Evolutionary conservation across 1,140 invertebrate genomes (phyloP).

Genomic region (Neomicropteryx cornuta): DNA sequence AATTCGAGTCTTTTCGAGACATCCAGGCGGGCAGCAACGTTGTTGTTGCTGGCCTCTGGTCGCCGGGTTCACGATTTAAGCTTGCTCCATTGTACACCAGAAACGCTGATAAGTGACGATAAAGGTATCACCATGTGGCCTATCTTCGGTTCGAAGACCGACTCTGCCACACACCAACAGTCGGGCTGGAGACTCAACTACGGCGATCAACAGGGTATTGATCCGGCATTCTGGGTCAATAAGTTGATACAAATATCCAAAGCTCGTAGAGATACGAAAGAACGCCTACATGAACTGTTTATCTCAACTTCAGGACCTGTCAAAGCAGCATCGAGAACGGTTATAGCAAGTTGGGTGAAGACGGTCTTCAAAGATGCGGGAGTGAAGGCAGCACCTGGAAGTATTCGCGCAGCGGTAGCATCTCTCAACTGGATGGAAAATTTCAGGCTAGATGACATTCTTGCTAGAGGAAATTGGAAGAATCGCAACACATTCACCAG

Average conservation of each 20-base stretch:
- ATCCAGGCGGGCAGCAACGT: constrained; percentile 12
- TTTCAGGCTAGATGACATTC: constrained; percentile 7
- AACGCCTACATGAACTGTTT: no score
- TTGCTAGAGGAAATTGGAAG: constrained; percentile 8
- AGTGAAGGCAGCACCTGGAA: constrained; percentile 13
- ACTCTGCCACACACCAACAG: constrained; percentile 11
- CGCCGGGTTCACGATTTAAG: constrained; percentile 18
- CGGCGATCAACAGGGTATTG: not conserved
- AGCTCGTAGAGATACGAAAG: not conserved
- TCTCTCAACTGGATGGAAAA: constrained; percentile 9
- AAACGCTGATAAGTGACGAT: constrained; percentile 5
- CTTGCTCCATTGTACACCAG: constrained; percentile 6
- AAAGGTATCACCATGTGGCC: constrained; percentile 15
- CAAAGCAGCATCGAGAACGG: constrained; percentile 13
- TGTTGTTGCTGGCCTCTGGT: constrained; percentile 17
- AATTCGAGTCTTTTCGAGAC: constrained; percentile 18
- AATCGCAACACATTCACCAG: not conserved
- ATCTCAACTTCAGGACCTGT: constrained; percentile 10
- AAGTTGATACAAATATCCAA: not conserved
- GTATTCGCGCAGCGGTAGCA: constrained; percentile 13
- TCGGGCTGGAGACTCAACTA: constrained; percentile 17
- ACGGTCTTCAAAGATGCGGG: constrained; percentile 9
- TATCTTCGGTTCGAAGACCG: constrained; percentile 19
- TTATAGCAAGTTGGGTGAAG: constrained; percentile 17
- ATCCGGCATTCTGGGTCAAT: not conserved